Base-by-base conservation (phyloP, 2,888 invertebrate genomes). In the Dorcus parallelipipedus region DNA sequence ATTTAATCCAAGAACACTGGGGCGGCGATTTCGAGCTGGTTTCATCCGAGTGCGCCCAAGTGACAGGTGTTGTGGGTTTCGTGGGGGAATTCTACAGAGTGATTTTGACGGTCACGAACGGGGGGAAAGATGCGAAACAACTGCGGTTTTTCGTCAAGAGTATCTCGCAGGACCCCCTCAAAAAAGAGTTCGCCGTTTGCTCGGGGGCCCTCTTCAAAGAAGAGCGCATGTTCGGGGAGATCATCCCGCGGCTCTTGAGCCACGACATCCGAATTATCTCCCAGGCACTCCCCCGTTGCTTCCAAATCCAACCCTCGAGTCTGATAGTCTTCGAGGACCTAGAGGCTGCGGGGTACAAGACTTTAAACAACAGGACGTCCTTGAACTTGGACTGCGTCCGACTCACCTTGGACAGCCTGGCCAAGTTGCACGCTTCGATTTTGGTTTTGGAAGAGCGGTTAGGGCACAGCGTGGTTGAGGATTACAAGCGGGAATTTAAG, bases 111-210 rank as follows among this genome's bases (percentile, higher is more conserved):
- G 20, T 60, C 38, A 9, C 33, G 26, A 3, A 53, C 6, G 48
- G n/a, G 7, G 14, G 14, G 14, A 38, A 49, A 8, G 43, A 50
- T 38, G 9, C 23, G 8, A 54, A 57, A 3, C 64, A 56, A 10
- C 55, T 77, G 1, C 71, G 70, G 17, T 82, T 84, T 59, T 88
- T 88, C 67, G 75, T 85, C 0, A 88, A 88, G 72, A 79, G 82
- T 4, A 75, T 85, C 53, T 87, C 88, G 0, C 76, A 75, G 56
- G 79, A 79, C 9, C 77, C 83, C 49, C 70, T 75, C 7, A 81
- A 81, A 67, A 81, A 81, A 65, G 79, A 78, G 9, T 82, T 81
- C 60, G 64, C 81, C 1, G 73, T 77, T 38, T 71, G 77, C 40
- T 78, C 79, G 56, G 78, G 79, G 0, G 80, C 81, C 0, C 83